phyloP scores from a whole-genome alignment of 92 coral and sea anemone species.

The Parazoanthus atlanticus region DNA sequence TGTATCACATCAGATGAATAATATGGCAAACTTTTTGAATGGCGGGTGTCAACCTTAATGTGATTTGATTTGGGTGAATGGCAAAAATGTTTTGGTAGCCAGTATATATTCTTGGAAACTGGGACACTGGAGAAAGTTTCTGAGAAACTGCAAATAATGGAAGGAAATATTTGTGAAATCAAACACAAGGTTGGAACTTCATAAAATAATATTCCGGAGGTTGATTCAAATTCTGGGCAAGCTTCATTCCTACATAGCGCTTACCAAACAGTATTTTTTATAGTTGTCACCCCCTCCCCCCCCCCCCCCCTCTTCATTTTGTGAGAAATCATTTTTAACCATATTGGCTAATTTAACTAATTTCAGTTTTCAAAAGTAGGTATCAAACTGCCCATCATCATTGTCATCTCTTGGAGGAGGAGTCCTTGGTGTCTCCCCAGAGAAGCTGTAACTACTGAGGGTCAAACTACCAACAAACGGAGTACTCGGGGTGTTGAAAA shows the following conservation, averaged over 20 bases:
- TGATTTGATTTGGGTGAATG: not conserved
- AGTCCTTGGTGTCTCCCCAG: constrained; percentile 60
- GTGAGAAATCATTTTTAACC: not conserved
- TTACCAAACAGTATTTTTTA: no score
- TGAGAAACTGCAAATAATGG: no score
- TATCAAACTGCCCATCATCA: not conserved
- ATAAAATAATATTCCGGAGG: no score
- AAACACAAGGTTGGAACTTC: no score
- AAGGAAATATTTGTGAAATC: no score
- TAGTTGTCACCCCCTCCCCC: no score
- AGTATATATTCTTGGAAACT: not conserved
- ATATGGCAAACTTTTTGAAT: no score
- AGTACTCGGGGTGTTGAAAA: constrained; percentile 66
- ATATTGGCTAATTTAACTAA: not conserved
- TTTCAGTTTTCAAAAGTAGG: constrained; percentile 16
- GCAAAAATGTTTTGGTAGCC: not conserved
- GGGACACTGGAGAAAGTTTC: no score
- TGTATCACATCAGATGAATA: not conserved
- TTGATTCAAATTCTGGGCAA: not conserved
- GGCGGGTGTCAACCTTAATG: no score
- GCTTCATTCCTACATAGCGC: no score
- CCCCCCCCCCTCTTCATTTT: no score
- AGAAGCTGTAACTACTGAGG: constrained; percentile 63
- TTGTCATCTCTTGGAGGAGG: constrained; percentile 25
- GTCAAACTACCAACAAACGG: constrained; percentile 81